Evolutionary conservation across 2,797 vertebrate species (phyloP), one percentile per base, ranked within the genome.

Genomic region (Psittacula derbiana): DNA sequence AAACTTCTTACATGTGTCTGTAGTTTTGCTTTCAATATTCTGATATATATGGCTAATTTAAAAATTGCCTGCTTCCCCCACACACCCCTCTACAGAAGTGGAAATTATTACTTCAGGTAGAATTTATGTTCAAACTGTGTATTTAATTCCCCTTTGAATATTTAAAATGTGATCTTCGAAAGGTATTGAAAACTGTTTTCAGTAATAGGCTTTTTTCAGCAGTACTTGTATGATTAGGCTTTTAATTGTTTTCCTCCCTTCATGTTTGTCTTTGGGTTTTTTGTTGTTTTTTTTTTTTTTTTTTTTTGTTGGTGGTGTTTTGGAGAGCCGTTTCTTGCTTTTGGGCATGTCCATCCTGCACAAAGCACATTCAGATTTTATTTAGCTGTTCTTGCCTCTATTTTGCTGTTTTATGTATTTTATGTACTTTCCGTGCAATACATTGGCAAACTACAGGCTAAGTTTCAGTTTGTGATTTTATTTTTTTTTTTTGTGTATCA

Each of bases 381-480:
- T 41, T 79, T 58, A 89, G 20, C 38, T 65, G 5, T 30, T 5
- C 41, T 78, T 80, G 64, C 19, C 16, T 86, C 83, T 89, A 12
- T 70, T 95, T 82, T 94, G 47, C 31, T 90, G n/a, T n/a, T n/a
- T n/a, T n/a, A n/a, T n/a, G 40, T 72, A 60, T 36, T 70, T 88
- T 62, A 40, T 70, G 65, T 80, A 43, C 20, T 53, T 83, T 57
- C 44, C 17, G 43, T 52, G 67, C 47, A 61, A 8, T 46, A 33
- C 27, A 14, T 33, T 61, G 41, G 52, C 52, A 91, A 75, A 46
- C 31, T 74, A 8, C 47, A 64, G 57, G 18, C 72, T 64, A 41
- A 33, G 27, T 24, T 72, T 83, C 38, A 65, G 61, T 20, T 89
- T 84, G 19, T 62, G 47, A 6, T 30, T 49, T 53, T 36, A 25